Evolutionary conservation across 1,140 invertebrate genomes (phyloP).

Genomic region (Eriosoma lanigerum): DNA sequence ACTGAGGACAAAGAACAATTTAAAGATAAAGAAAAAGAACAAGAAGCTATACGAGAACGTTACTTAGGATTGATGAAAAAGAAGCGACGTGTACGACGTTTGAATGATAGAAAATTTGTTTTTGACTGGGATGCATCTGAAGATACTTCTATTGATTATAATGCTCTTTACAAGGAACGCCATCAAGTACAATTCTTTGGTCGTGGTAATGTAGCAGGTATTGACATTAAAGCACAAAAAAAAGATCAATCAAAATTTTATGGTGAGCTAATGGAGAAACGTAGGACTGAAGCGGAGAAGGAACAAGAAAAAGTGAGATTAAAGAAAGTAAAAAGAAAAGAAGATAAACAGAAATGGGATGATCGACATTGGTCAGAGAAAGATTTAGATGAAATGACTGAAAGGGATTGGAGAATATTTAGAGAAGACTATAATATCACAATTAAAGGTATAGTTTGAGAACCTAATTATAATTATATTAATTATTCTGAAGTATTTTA

Average conservation of each 20-base stretch:
- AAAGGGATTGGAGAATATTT: constrained; percentile 99
- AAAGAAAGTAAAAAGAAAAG: constrained; percentile 91
- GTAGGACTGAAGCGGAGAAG: constrained; percentile 95
- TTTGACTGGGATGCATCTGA: constrained; percentile 99
- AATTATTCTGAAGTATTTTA: constrained; percentile 41
- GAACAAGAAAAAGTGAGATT: constrained; percentile 93
- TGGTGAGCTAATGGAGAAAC: constrained; percentile 90
- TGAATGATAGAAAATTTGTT: constrained; percentile 99
- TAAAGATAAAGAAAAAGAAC: constrained; percentile 88
- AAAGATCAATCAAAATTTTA: constrained; percentile 98
- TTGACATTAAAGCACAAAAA: constrained; percentile 96
- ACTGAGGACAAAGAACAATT: constrained; percentile 63
- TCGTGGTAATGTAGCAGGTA: constrained; percentile 94
- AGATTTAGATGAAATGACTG: constrained; percentile 91
- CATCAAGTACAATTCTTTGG: constrained; percentile 98
- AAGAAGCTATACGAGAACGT: constrained; percentile 90
- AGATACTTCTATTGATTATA: constrained; percentile 98
- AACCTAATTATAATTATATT: neutral
- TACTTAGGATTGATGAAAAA: constrained; percentile 95
- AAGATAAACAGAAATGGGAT: constrained; percentile 98
- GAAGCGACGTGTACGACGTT: constrained; percentile 83
- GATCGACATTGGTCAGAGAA: constrained; percentile 99
- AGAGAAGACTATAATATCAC: constrained; percentile 99
- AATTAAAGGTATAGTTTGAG: constrained; percentile 73
- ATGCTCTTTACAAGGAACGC: constrained; percentile 92